Percentiles rank a stretch among this genome's conserved stretches.
Conservation (phyloP, 2,113 vertebrate genomes). For the Grallaria varia region DNA sequence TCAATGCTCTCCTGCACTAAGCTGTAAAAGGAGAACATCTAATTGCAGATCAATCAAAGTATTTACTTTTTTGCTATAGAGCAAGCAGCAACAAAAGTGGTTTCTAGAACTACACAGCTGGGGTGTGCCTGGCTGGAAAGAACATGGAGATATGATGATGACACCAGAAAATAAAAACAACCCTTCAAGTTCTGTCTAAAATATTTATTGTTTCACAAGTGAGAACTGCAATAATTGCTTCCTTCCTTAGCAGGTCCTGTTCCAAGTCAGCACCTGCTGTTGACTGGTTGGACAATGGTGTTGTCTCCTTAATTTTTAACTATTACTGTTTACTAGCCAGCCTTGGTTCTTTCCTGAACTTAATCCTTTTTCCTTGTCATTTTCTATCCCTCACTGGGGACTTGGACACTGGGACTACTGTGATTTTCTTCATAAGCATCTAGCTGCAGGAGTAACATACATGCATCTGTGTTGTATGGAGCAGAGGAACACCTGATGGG, state of each 20-base stretch:
- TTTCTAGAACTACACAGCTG: background rate
- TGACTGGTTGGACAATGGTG: background rate
- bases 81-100: background rate
- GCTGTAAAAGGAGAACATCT: background rate
- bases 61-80: background rate
- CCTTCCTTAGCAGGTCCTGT: background rate
- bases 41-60: background rate
- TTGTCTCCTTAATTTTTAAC: background rate
- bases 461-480: background rate
- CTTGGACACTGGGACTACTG: background rate
- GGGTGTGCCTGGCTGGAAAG: background rate
- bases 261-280: background rate
- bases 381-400: background rate
- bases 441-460: background rate
- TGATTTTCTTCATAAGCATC: background rate
- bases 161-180: background rate
- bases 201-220: background rate
- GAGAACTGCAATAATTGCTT: background rate
- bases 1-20: accelerated
- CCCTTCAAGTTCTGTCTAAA: background rate
- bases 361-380: background rate
- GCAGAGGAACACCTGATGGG: background rate
- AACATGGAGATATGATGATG: background rate
- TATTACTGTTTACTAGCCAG: background rate
- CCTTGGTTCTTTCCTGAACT: background rate